phyloP scores from a whole-genome alignment of 2,113 vertebrate species.

The Lasiurus cinereus region DNA sequence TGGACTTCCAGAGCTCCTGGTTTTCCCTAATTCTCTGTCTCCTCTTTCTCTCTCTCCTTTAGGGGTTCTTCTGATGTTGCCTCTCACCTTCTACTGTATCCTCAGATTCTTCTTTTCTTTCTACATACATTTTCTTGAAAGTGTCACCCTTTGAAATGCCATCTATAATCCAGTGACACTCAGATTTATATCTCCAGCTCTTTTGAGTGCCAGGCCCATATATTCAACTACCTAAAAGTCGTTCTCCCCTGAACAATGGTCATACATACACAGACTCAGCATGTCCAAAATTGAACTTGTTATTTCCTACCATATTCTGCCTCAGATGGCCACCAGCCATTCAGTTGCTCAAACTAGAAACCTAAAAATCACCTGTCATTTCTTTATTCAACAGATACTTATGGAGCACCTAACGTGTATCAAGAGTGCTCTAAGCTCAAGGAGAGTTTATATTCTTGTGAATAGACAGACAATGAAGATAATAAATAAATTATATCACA shows the following conservation, averaged over 20 bases:
- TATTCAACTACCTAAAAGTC: background rate
- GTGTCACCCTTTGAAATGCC: background rate
- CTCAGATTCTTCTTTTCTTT: background rate
- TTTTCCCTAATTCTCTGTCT: background rate
- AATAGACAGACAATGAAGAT: constrained; percentile 1
- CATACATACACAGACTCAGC: background rate
- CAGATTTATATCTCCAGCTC: background rate
- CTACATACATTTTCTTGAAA: background rate
- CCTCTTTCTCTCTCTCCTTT: background rate
- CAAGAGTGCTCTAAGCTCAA: background rate
- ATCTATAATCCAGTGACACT: background rate
- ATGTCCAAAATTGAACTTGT: background rate
- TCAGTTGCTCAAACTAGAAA: constrained; percentile 10
- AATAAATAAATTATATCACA: background rate
- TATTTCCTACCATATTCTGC: background rate
- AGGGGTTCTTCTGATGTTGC: background rate
- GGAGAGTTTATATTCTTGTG: background rate
- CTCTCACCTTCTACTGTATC: background rate
- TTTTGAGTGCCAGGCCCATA: background rate
- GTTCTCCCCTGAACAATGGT: background rate
- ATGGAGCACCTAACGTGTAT: background rate
- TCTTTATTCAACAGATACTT: constrained; percentile 1
- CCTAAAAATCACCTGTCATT: background rate
- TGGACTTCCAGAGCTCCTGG: background rate
- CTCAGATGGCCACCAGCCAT: background rate